Conservation (phyloP, 2,797 vertebrate genomes). For the Fundulus diaphanus region DNA sequence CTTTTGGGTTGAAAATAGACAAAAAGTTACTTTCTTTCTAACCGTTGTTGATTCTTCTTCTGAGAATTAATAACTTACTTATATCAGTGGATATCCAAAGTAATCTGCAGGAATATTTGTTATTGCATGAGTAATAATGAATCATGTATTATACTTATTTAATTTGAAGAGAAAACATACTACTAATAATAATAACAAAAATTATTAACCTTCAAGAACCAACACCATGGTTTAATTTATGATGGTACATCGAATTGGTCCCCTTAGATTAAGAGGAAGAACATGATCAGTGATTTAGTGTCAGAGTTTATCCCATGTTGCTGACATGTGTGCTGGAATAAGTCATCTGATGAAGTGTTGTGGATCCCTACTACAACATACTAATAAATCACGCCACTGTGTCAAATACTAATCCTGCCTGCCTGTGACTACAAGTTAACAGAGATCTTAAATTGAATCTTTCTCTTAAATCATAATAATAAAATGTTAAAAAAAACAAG, state of each 20-base stretch:
- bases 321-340: slow-evolving; percentile 33
- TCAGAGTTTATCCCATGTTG: slow-evolving; percentile 47
- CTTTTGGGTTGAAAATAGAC: background rate
- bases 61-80: background rate
- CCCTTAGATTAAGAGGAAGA: background rate
- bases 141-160: background rate
- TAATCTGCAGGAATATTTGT: background rate
- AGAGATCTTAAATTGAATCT: slow-evolving; percentile 16
- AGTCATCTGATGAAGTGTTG: background rate
- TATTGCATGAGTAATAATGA: background rate
- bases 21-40: background rate
- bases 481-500: slow-evolving; percentile 11
- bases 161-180: background rate
- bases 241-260: background rate
- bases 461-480: slow-evolving; percentile 15
- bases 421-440: slow-evolving; percentile 2
- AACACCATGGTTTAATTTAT: too few relatives aligned
- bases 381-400: slow-evolving; percentile 8
- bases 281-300: background rate
- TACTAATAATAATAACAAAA: background rate
- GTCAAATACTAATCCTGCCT: background rate
- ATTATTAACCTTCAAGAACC: background rate
- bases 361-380: slow-evolving; percentile 1
- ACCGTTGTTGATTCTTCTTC: background rate
- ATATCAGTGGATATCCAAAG: background rate